These are phyloP conservation scores for Acrossocheilus wenchowensis DNA, from an alignment of 2,797 vertebrate species.

Conservation along the genomic window DNA sequence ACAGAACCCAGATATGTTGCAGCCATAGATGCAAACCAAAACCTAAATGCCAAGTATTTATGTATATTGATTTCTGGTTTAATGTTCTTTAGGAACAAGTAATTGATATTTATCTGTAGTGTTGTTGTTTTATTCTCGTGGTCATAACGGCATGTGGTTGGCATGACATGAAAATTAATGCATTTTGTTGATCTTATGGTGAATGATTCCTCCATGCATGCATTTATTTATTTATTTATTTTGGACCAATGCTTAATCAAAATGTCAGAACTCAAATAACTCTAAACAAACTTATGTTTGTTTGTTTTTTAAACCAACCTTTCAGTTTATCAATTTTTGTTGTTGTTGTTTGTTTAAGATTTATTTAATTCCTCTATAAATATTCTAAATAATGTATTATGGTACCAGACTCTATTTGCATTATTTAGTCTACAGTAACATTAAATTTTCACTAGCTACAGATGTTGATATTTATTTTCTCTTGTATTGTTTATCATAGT, in stretches of 20 bases:
- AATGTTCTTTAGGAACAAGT: conserved; percentile 2
- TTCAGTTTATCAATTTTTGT: neutral
- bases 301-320: no score
- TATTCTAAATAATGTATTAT: neutral
- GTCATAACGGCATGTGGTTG: neutral
- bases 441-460: neutral
- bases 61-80: conserved; percentile 18
- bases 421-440: neutral
- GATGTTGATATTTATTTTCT: neutral
- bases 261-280: neutral
- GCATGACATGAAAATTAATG: neutral
- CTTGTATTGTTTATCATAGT: neutral
- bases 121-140: neutral
- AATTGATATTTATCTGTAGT: conserved; percentile 7
- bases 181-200: neutral
- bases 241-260: neutral
- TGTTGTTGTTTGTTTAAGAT: no score
- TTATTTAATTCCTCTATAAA: neutral
- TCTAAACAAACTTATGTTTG: neutral
- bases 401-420: neutral
- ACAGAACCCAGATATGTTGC: conserved; percentile 1
- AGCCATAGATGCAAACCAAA: conserved; percentile 15
- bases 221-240: neutral
- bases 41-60: conserved; percentile 16
- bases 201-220: neutral